phyloP scores from a whole-genome alignment of 2,113 vertebrate species.

The Oryzias javanicus region DNA sequence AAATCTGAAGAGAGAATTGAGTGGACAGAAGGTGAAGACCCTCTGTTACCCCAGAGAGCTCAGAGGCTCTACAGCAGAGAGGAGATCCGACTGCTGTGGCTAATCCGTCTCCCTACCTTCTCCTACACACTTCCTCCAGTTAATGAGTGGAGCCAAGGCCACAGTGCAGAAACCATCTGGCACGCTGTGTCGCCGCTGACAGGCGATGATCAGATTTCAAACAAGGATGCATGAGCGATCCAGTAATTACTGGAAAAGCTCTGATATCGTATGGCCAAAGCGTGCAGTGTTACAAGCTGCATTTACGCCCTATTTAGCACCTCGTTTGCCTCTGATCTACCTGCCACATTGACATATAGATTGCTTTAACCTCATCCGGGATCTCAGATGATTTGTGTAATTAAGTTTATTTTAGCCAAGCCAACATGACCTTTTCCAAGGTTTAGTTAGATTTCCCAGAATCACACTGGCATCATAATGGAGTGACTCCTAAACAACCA shows the following conservation, averaged over 20 bases:
- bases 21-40: slow-evolving; percentile 39
- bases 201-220: slow-evolving; percentile 61
- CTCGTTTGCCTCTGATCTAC: slow-evolving; percentile 41
- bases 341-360: slow-evolving; percentile 59
- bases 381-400: slow-evolving; percentile 66
- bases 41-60: slow-evolving; percentile 12
- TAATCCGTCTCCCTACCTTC: slow-evolving; percentile 27
- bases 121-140: slow-evolving; percentile 22
- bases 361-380: slow-evolving; percentile 58
- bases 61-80: slow-evolving; percentile 13
- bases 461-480: slow-evolving; percentile 17
- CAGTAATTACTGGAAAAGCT: slow-evolving; percentile 71
- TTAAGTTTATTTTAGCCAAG: slow-evolving; percentile 63
- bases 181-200: slow-evolving; percentile 49
- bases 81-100: slow-evolving; percentile 4
- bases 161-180: slow-evolving; percentile 53
- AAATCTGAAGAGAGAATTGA: too few species aligned
- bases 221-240: slow-evolving; percentile 31
- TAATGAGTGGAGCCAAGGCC: slow-evolving; percentile 56
- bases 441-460: slow-evolving; percentile 21
- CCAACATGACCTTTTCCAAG: slow-evolving; percentile 47
- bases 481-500: slow-evolving; percentile 9
- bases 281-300: slow-evolving; percentile 63
- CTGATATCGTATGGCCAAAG: slow-evolving; percentile 52
- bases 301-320: slow-evolving; percentile 60